Percentiles rank a stretch among this genome's conserved stretches.
These are phyloP conservation scores for Ranitomeya imitator DNA, from an alignment of 2,113 vertebrate genomes.

Conservation along the genomic window DNA sequence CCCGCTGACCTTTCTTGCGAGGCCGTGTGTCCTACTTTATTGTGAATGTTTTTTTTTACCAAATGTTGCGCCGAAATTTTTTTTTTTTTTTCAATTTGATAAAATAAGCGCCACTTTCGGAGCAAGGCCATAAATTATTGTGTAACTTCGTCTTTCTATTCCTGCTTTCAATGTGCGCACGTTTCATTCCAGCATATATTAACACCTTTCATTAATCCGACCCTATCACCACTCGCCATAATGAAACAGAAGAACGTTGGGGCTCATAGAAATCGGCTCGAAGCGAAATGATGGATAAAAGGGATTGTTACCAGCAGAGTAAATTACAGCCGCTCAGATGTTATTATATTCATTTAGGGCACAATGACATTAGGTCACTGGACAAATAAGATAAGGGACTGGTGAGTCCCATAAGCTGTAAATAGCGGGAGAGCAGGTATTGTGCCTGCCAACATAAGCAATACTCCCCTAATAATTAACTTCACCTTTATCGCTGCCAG, in stretches of 20 bases:
- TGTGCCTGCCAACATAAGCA: slow-evolving; percentile 66
- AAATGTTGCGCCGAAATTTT: no score
- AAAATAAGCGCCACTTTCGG: neutral
- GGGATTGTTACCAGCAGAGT: slow-evolving; percentile 4
- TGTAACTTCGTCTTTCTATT: neutral
- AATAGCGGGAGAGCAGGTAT: slow-evolving; percentile 48
- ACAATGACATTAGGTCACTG: slow-evolving; percentile 64
- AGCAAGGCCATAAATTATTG: neutral
- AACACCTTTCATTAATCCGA: neutral
- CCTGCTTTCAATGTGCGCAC: neutral
- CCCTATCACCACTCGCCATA: neutral
- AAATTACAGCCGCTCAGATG: neutral
- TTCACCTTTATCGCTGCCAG: slow-evolving; percentile 60
- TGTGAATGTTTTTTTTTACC: no score
- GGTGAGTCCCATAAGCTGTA: slow-evolving; percentile 59
- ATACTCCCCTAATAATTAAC: slow-evolving; percentile 56
- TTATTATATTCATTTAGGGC: slow-evolving; percentile 60
- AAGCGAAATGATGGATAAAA: slow-evolving; percentile 34
- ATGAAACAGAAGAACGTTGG: slow-evolving; percentile 3
- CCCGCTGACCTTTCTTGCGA: no score
- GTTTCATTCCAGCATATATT: neutral
- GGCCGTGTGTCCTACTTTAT: no score
- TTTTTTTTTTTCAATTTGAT: neutral
- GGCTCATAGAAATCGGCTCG: neutral
- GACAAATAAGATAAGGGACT: slow-evolving; percentile 65